A percentile compares a stretch with the other conserved stretches of the same genome.
Conservation (phyloP, 2,797 vertebrate species). For the Squalus acanthias region DNA sequence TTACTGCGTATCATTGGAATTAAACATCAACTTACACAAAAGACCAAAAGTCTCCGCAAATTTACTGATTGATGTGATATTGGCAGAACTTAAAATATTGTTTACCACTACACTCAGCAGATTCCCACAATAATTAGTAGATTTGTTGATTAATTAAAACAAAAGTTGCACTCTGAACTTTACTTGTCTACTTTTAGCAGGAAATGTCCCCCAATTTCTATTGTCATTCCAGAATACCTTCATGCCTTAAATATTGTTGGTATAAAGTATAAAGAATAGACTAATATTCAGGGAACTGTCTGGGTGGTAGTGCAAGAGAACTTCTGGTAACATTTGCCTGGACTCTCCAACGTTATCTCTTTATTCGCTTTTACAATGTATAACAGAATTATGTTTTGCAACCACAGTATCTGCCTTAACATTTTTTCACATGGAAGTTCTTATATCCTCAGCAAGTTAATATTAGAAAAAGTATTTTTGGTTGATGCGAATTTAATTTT, state of each 20-base stretch:
- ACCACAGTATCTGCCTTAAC: neutral
- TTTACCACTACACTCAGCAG: neutral
- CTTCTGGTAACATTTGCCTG: neutral
- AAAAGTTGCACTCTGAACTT: neutral
- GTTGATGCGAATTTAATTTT: slow-evolving; percentile 2
- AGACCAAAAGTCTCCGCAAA: neutral
- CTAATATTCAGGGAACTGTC: neutral
- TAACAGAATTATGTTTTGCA: neutral
- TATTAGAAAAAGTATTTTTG: neutral
- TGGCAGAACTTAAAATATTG: neutral
- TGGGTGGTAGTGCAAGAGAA: neutral
- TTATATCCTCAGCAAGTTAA: neutral
- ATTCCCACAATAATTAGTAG: neutral
- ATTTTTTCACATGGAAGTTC: neutral
- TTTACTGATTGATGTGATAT: neutral
- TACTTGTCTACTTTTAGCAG: too few relatives aligned
- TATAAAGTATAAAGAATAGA: neutral
- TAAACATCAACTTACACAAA: neutral
- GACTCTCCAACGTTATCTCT: neutral
- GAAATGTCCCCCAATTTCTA: neutral
- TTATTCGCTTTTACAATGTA: neutral
- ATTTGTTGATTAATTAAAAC: neutral
- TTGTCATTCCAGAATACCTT: neutral
- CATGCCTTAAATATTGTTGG: neutral
- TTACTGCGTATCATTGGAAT: neutral